These are phyloP conservation scores for Columba guinea DNA, from an alignment of 2,797 vertebrate species.

Conservation along the genomic window DNA sequence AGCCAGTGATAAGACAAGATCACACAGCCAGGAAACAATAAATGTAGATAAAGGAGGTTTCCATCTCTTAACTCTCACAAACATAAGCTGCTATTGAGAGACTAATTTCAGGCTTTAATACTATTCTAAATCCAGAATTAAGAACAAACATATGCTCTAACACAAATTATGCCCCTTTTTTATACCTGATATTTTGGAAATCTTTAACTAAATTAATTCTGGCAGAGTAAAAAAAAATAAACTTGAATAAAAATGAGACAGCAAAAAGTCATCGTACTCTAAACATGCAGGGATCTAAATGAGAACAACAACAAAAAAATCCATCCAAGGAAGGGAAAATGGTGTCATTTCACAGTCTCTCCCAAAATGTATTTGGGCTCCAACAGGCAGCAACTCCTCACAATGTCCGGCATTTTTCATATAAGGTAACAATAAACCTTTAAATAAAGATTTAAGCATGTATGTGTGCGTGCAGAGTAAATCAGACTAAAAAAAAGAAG, in stretches of 20 bases:
- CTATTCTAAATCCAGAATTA: neutral
- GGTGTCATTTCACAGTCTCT: neutral
- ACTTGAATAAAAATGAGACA: neutral
- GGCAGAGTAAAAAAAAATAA: neutral
- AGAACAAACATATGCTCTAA: neutral
- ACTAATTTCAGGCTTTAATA: neutral
- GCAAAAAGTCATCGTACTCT: neutral
- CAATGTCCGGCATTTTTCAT: neutral
- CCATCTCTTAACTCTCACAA: neutral
- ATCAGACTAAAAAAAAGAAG: neutral
- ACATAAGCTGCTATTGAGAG: neutral
- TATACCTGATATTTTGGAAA: neutral
- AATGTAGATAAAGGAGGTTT: neutral
- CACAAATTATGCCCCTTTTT: neutral
- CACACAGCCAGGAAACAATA: neutral
- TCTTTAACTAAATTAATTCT: neutral
- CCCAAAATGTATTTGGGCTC: neutral
- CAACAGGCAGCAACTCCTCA: neutral
- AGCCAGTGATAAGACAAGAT: neutral
- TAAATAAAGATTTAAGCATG: neutral
- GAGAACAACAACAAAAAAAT: neutral
- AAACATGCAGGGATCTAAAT: neutral
- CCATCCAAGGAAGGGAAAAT: neutral
- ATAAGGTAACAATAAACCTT: neutral
- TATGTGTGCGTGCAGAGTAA: rapidly evolving